Evolutionary conservation across 1,140 invertebrate species (phyloP), one percentile per base, ranked within the genome.

Genomic region (Drosophila prosaltans): DNA sequence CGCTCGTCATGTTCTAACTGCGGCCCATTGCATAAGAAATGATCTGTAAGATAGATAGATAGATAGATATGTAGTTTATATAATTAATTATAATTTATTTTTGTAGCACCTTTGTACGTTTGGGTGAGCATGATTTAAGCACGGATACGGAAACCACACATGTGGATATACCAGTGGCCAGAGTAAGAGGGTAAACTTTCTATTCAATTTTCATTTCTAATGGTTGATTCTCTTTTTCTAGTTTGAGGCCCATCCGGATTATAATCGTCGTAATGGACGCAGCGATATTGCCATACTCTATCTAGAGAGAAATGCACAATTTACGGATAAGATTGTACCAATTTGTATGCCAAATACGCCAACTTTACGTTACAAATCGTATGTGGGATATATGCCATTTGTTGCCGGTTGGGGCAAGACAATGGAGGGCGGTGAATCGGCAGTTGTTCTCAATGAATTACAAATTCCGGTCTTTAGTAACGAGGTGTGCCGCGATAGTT

Each of bases 361-460:
- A 0, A 57, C 40, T 0, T 39, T 91, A 24, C 79, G 86, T 2
- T 36, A 65, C 11, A 91, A 90, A 16, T 84, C 72, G 24, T 75
- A 86, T 77, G 72, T 90, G 8, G 51, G 55, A 43, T 93, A 70
- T 82, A 96, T 95, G 92, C 68, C 91, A 93, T 72, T 95, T 97
- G 94, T 97, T 1, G 95, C 95, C 30, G 97, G 97, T 10, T 97
- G 96, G 97, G 97, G 96, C 58, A 93, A 74, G 59, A 91, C 80
- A 1, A 73, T 81, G 77, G 75, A 81, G 78, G 91, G 78, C 11
- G 96, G 96, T 11, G 94, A 95, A 11, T 93, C 94, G 2, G 94
- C 95, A 39, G 88, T 91, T 0, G 86, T 91, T 6, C 92, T 98
- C 1, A 94, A 95, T 81, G 94, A 96, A 69, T 92, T 95, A n/a